These are phyloP conservation scores for Hermatobates lingyangjiaoensis DNA, from an alignment of 1,140 invertebrate genomes.

Conservation along the genomic window DNA sequence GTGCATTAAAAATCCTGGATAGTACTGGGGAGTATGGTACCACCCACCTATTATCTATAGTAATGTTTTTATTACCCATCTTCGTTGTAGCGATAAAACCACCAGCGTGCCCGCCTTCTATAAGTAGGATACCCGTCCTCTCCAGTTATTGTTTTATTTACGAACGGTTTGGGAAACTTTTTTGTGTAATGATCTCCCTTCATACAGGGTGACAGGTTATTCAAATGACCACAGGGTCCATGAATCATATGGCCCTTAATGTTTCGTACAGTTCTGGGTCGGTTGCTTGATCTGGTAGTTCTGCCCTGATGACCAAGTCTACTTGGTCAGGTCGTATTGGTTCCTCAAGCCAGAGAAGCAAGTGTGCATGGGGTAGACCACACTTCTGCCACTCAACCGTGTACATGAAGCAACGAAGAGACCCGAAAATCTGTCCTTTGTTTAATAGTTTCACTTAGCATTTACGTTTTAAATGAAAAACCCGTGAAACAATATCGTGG, in stretches of 20 bases:
- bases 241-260: conserved; percentile 30
- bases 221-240: conserved; percentile 30
- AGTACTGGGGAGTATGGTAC: conserved; percentile 23
- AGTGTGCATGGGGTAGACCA: conserved; percentile 27
- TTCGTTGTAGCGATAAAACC: conserved; percentile 8
- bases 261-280: conserved; percentile 26
- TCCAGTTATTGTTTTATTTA: conserved; percentile 21
- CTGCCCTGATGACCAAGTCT: conserved; percentile 30
- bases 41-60: conserved; percentile 24
- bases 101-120: conserved; percentile 16
- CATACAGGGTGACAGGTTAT: conserved; percentile 29
- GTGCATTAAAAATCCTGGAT: conserved; percentile 20
- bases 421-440: conserved; percentile 20
- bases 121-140: conserved; percentile 23
- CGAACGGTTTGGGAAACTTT: conserved; percentile 21
- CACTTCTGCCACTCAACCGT: conserved; percentile 29
- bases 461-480: conserved; percentile 9
- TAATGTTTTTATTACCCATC: conserved; percentile 2
- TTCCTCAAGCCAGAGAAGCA: conserved; percentile 26
- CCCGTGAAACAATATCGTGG: conserved; percentile 1
- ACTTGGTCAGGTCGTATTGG: conserved; percentile 30
- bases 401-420: conserved; percentile 22
- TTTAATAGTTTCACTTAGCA: conserved; percentile 3
- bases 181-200: conserved; percentile 28
- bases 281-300: conserved; percentile 29